A percentile compares a stretch with the other conserved stretches of the same genome.
Conservation (phyloP, 2,797 vertebrate genomes). For the Austrolebias charrua region DNA sequence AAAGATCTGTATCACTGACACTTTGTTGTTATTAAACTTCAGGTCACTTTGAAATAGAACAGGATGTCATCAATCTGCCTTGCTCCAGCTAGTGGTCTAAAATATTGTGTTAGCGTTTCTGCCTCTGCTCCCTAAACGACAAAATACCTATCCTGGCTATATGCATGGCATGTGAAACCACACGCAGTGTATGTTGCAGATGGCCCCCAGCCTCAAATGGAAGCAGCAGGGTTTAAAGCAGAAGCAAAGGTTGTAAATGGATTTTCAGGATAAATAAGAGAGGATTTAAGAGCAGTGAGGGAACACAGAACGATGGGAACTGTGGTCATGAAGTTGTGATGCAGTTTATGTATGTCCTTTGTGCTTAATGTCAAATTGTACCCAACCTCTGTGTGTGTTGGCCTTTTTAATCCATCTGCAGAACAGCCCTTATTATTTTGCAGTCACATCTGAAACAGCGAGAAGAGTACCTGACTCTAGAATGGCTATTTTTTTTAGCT, state of each 20-base stretch:
- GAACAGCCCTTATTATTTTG: slow-evolving; percentile 24
- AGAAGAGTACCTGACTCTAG: slow-evolving; percentile 22
- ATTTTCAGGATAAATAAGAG: slow-evolving; percentile 21
- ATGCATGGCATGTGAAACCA: slow-evolving; percentile 52
- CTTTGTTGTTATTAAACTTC: slow-evolving; percentile 41
- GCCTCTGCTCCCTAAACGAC: slow-evolving; percentile 38
- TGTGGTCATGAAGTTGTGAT: slow-evolving; percentile 9
- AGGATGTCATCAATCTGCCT: slow-evolving; percentile 16
- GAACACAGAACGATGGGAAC: slow-evolving; percentile 25
- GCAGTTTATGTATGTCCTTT: slow-evolving; percentile 8
- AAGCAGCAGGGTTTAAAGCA: slow-evolving; percentile 15
- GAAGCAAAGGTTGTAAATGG: slow-evolving; percentile 25
- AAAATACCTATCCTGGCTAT: slow-evolving; percentile 19
- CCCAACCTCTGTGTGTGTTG: slow-evolving; percentile 2
- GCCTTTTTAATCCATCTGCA: slow-evolving; percentile 21
- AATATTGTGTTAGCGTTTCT: slow-evolving; percentile 42
- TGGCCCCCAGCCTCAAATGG: slow-evolving; percentile 18
- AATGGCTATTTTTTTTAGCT: slow-evolving; percentile 18
- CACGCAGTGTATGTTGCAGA: slow-evolving; percentile 27
- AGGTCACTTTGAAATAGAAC: slow-evolving; percentile 42
- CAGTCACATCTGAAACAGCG: slow-evolving; percentile 12
- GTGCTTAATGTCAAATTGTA: slow-evolving; percentile 16
- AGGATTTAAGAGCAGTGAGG: slow-evolving; percentile 19
- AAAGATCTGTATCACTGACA: slow-evolving; percentile 16
- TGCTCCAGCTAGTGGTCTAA: slow-evolving; percentile 21